A percentile compares a stretch with the other conserved stretches of the same genome.
Conservation (phyloP, 2,797 vertebrate genomes). For the Craterocephalus amniculus region DNA sequence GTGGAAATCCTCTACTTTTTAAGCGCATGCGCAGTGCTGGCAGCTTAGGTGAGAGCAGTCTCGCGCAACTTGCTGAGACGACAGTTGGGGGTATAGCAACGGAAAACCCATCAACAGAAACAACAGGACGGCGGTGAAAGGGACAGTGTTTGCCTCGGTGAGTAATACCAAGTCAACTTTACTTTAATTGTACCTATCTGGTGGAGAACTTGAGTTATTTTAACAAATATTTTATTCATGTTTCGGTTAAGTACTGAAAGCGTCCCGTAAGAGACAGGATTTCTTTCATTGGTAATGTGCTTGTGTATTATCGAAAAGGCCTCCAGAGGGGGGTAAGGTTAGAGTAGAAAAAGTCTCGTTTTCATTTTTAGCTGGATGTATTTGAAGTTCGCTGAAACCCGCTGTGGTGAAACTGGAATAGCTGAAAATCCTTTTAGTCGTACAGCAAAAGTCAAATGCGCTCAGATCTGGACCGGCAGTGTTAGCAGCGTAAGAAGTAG, state of each 20-base stretch:
- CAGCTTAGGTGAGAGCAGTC: constrained; percentile 48
- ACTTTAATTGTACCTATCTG: neutral
- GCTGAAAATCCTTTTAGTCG: neutral
- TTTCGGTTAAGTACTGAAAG: constrained; percentile 15
- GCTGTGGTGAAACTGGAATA: neutral
- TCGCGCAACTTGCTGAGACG: constrained; percentile 53
- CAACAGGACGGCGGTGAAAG: constrained; percentile 47
- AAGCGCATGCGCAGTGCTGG: constrained; percentile 48
- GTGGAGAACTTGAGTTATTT: neutral
- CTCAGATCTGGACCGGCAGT: neutral
- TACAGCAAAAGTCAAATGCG: no score
- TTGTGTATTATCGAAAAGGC: constrained; percentile 65
- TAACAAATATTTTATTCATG: constrained; percentile 3
- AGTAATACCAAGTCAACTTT: constrained; percentile 45
- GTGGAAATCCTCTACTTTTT: neutral
- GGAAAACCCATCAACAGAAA: constrained; percentile 52
- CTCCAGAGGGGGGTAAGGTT: constrained; percentile 73
- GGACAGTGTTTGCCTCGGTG: constrained; percentile 45
- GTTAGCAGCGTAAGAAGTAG: constrained; percentile 12
- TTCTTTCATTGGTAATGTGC: constrained; percentile 37
- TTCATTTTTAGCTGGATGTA: neutral
- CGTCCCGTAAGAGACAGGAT: constrained; percentile 30
- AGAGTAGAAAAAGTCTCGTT: constrained; percentile 36
- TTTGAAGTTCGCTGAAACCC: neutral
- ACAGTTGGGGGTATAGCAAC: constrained; percentile 59